Evolutionary conservation across 2,888 invertebrate genomes (phyloP).

Genomic region (Hypomecis atomaria): DNA sequence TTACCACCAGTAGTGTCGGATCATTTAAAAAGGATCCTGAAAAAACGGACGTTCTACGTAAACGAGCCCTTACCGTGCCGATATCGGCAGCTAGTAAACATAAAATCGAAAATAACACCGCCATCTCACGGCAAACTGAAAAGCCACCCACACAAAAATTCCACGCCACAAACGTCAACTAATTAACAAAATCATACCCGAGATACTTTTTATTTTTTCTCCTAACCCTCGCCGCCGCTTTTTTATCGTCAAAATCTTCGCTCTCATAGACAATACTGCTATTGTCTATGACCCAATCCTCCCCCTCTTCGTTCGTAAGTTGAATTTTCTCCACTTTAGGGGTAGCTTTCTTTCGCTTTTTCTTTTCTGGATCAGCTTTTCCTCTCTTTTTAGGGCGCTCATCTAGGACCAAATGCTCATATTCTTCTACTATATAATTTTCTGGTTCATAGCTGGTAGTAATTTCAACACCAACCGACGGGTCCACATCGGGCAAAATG

Average conservation of each 20-base stretch:
- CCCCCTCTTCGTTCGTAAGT: constrained; percentile 49
- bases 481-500: constrained; percentile 77
- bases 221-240: constrained; percentile 67
- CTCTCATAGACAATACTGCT: constrained; percentile 67
- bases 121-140: too few species aligned
- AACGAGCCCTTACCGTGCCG: too few species aligned
- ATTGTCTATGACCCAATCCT: constrained; percentile 73
- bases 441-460: constrained; percentile 77
- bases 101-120: too few species aligned
- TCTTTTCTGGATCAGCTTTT: constrained; percentile 58
- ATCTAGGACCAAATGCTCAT: constrained; percentile 70
- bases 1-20: too few species aligned
- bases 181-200: constrained; percentile 77
- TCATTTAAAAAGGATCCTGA: too few species aligned
- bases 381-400: constrained; percentile 66
- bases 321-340: constrained; percentile 47
- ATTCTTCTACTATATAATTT: constrained; percentile 74
- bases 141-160: constrained; percentile 16
- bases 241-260: constrained; percentile 72
- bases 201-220: constrained; percentile 81
- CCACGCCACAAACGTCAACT: constrained; percentile 38
- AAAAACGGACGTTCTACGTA: too few species aligned
- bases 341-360: constrained; percentile 58
- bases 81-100: too few species aligned
- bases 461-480: constrained; percentile 72